These are phyloP conservation scores for Erannis defoliaria DNA, from an alignment of 2,888 invertebrate genomes.

Conservation along the genomic window DNA sequence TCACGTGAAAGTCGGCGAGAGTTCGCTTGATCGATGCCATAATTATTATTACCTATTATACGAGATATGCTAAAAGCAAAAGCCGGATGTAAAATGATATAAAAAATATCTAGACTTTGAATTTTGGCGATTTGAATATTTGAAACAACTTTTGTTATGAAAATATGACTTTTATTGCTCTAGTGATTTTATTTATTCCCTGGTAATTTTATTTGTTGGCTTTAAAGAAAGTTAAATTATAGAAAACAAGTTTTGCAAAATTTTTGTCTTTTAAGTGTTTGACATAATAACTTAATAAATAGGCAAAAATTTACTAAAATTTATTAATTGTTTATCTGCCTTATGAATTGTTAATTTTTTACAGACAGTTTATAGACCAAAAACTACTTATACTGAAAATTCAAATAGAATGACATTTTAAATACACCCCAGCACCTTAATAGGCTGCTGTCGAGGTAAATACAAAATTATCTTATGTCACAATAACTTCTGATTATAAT, in stretches of 20 bases:
- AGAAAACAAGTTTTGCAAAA: too few relatives aligned
- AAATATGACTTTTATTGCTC: conserved; percentile 13
- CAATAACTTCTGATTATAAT: too few relatives aligned
- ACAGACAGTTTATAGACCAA: too few relatives aligned
- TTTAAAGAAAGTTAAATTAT: background rate
- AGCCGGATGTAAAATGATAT: conserved; percentile 72
- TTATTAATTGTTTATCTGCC: too few relatives aligned
- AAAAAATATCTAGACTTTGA: conserved; percentile 50
- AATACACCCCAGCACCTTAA: too few relatives aligned
- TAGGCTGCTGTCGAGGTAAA: too few relatives aligned
- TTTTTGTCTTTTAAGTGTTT: background rate
- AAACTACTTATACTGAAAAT: too few relatives aligned
- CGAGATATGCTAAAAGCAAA: conserved; percentile 81
- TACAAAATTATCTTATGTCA: too few relatives aligned
- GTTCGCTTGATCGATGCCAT: conserved; percentile 80
- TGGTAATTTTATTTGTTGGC: background rate
- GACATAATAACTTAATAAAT: too few relatives aligned
- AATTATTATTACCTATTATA: conserved; percentile 85
- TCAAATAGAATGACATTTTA: too few relatives aligned
- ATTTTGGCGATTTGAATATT: conserved; percentile 26
- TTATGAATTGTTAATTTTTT: too few relatives aligned
- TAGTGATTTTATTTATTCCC: background rate
- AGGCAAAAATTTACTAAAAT: too few relatives aligned
- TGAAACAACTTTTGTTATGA: conserved; percentile 2
- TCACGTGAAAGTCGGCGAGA: conserved; percentile 81